Conservation (phyloP, 1,140 invertebrate genomes). For the Drosophila kurseongensis region DNA sequence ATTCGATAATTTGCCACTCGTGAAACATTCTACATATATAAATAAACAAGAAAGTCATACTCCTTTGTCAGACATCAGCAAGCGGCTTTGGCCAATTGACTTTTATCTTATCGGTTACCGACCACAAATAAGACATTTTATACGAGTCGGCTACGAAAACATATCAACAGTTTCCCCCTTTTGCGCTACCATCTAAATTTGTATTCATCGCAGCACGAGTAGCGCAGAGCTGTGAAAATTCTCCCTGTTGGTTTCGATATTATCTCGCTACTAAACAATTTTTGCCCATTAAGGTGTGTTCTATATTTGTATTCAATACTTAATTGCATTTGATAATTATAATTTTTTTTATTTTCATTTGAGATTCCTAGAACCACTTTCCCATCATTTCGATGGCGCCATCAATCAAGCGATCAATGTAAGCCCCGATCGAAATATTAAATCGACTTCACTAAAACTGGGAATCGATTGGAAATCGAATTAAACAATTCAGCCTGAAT, state of each 20-base stretch:
- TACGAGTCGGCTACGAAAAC: conserved; percentile 10
- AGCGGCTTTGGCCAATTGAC: conserved; percentile 31
- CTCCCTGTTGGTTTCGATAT: too few relatives aligned
- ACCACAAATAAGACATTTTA: conserved; percentile 32
- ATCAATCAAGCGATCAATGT: not conserved
- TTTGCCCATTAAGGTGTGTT: not conserved
- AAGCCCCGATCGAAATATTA: conserved; percentile 13
- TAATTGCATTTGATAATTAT: too few relatives aligned
- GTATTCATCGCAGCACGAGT: not conserved
- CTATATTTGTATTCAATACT: not conserved
- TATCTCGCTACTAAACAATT: too few relatives aligned
- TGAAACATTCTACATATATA: conserved; percentile 1
- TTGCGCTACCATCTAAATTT: not conserved
- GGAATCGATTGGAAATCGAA: conserved; percentile 7
- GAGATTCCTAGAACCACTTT: not conserved
- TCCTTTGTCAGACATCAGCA: conserved; percentile 40
- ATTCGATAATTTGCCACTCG: conserved; percentile 7
- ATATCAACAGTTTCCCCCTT: conserved; percentile 4
- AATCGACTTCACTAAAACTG: conserved; percentile 3
- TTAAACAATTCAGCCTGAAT: conserved; percentile 11
- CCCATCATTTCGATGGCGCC: not conserved
- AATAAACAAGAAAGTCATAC: conserved; percentile 35
- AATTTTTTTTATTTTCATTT: too few relatives aligned
- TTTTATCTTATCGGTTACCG: conserved; percentile 47
- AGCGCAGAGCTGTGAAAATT: not conserved